Evolutionary conservation across 1,140 invertebrate genomes (phyloP).

Genomic region (Aphelinus atriplicis): DNA sequence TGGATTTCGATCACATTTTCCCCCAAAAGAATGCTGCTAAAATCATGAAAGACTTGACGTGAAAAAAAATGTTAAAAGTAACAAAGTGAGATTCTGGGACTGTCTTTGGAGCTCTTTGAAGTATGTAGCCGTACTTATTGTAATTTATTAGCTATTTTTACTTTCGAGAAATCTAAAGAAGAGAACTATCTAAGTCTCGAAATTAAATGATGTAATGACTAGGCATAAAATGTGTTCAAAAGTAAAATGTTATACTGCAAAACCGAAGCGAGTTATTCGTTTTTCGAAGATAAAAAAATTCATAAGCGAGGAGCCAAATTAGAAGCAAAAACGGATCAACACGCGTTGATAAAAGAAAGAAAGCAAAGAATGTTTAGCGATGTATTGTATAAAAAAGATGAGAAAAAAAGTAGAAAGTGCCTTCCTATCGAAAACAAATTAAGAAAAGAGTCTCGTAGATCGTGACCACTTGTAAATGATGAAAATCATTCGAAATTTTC

Average conservation of each 20-base stretch:
- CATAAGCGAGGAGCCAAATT: conserved; percentile 47
- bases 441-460: conserved; percentile 66
- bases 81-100: conserved; percentile 57
- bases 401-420: conserved; percentile 67
- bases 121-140: conserved; percentile 43
- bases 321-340: conserved; percentile 38
- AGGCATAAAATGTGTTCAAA: conserved; percentile 58
- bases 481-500: conserved; percentile 62
- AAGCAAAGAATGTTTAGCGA: conserved; percentile 38
- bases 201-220: conserved; percentile 56
- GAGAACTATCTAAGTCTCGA: conserved; percentile 46
- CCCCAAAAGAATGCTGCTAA: conserved; percentile 24
- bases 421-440: conserved; percentile 65
- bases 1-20: conserved; percentile 21
- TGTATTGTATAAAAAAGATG: conserved; percentile 60
- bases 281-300: conserved; percentile 41
- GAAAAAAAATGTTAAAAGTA: conserved; percentile 43
- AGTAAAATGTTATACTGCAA: conserved; percentile 43
- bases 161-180: conserved; percentile 51
- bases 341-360: conserved; percentile 18
- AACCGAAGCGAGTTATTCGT: conserved; percentile 39
- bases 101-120: conserved; percentile 54
- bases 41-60: conserved; percentile 32
- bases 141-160: conserved; percentile 52
- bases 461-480: conserved; percentile 66